A percentile compares a stretch with the other conserved stretches of the same genome.
These are phyloP conservation scores for Synchiropus splendidus DNA, from an alignment of 2,113 vertebrate species.

Conservation along the genomic window DNA sequence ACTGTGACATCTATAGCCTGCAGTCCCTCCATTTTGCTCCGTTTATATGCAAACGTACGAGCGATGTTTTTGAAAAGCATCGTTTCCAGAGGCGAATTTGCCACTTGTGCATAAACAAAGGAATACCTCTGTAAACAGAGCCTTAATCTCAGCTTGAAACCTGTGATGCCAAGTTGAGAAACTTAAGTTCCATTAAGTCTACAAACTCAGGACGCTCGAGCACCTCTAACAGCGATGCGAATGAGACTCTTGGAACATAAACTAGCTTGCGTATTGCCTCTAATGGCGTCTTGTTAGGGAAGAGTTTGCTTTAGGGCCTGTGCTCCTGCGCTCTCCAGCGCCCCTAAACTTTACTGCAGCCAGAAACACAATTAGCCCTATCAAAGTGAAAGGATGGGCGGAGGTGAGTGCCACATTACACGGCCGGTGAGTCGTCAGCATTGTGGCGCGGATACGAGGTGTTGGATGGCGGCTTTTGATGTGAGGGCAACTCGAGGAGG, in stretches of 20 bases:
- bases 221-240: conserved; percentile 52
- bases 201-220: conserved; percentile 31
- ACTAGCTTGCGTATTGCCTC: conserved; percentile 63
- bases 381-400: conserved; percentile 50
- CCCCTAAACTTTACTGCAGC: conserved; percentile 56
- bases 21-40: too few relatives aligned
- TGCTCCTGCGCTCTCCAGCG: conserved; percentile 41
- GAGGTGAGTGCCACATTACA: conserved; percentile 34
- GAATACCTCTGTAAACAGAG: too few relatives aligned
- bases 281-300: conserved; percentile 54
- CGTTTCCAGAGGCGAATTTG: too few relatives aligned
- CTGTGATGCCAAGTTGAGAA: too few relatives aligned
- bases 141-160: too few relatives aligned
- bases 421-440: conserved; percentile 53
- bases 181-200: too few relatives aligned
- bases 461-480: conserved; percentile 57
- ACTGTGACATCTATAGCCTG: too few relatives aligned
- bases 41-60: too few relatives aligned
- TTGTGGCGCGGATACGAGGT: conserved; percentile 60
- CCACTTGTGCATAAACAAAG: too few relatives aligned
- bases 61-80: too few relatives aligned
- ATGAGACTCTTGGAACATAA: conserved; percentile 56
- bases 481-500: conserved; percentile 38
- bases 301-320: conserved; percentile 46
- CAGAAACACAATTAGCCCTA: conserved; percentile 66